Conservation (phyloP, 2,888 invertebrate species). For the Erebia epiphron region DNA sequence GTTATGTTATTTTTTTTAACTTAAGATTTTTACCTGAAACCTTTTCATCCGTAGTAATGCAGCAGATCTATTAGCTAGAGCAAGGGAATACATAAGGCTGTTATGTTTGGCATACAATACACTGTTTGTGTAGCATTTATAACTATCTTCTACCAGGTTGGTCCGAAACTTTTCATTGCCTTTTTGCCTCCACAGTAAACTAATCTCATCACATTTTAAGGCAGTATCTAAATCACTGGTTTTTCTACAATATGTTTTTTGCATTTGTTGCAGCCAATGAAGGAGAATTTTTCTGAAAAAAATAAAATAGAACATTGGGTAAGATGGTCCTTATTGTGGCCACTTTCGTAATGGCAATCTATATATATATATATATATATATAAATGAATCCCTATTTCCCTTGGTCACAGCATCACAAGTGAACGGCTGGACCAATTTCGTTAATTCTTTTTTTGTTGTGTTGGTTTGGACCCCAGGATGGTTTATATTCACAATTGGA, state of each 20-base stretch:
- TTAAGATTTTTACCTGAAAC: slow-evolving; percentile 75
- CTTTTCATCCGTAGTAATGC: slow-evolving; percentile 83
- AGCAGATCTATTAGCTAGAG: slow-evolving; percentile 88
- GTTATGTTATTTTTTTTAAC: neutral
- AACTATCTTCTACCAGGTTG: slow-evolving; percentile 77
- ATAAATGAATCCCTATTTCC: no score
- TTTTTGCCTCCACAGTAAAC: slow-evolving; percentile 68
- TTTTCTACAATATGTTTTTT: slow-evolving; percentile 57
- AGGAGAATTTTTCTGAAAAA: slow-evolving; percentile 60
- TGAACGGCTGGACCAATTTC: no score
- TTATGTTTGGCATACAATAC: slow-evolving; percentile 81
- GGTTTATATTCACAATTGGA: no score
- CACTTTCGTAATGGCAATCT: no score
- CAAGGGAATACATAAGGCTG: slow-evolving; percentile 83
- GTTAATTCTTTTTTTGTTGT: no score
- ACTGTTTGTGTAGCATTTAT: slow-evolving; percentile 84
- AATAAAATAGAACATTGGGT: neutral
- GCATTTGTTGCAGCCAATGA: slow-evolving; percentile 71
- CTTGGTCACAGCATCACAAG: no score
- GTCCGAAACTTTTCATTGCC: slow-evolving; percentile 84
- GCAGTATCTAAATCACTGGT: slow-evolving; percentile 58
- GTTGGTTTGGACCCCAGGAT: no score
- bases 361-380: no score
- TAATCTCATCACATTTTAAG: slow-evolving; percentile 63
- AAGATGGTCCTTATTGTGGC: no score